These are phyloP conservation scores for Odocoileus virginianus DNA, from an alignment of 2,113 vertebrate species.

Conservation along the genomic window DNA sequence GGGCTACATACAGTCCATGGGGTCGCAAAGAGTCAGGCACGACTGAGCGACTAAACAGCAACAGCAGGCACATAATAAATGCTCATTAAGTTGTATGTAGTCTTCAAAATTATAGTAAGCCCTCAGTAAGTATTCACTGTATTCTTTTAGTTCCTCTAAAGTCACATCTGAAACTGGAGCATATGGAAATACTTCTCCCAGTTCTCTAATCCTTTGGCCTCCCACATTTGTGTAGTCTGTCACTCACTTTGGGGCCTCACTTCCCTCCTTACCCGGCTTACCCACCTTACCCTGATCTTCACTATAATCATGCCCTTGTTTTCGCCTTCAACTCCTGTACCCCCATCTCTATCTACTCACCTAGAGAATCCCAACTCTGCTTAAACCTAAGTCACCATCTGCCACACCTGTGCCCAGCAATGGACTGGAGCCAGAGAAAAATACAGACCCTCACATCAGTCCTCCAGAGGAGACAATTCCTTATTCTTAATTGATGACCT, in stretches of 20 bases:
- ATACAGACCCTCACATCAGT: neutral
- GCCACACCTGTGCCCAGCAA: neutral
- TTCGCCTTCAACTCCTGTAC: neutral
- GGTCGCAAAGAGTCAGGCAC: neutral
- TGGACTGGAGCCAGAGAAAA: neutral
- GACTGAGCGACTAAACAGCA: neutral
- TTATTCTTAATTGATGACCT: neutral
- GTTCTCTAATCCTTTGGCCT: neutral
- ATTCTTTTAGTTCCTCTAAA: neutral
- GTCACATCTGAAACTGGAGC: conserved; percentile 12
- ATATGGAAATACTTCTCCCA: neutral
- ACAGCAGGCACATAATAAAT: neutral
- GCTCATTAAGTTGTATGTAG: neutral
- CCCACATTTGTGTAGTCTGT: neutral
- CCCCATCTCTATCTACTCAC: too few species aligned
- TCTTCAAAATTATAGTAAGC: neutral
- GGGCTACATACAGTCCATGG: neutral
- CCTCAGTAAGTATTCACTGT: neutral
- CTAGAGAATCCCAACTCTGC: too few species aligned
- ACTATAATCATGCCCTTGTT: neutral
- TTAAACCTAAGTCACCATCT: neutral
- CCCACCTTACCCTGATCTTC: neutral
- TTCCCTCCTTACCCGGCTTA: neutral
- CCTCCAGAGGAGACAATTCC: neutral
- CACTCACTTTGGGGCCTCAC: neutral